These are phyloP conservation scores for Meloidogyne exigua DNA, from an alignment of 1,140 invertebrate species.

Conservation along the genomic window DNA sequence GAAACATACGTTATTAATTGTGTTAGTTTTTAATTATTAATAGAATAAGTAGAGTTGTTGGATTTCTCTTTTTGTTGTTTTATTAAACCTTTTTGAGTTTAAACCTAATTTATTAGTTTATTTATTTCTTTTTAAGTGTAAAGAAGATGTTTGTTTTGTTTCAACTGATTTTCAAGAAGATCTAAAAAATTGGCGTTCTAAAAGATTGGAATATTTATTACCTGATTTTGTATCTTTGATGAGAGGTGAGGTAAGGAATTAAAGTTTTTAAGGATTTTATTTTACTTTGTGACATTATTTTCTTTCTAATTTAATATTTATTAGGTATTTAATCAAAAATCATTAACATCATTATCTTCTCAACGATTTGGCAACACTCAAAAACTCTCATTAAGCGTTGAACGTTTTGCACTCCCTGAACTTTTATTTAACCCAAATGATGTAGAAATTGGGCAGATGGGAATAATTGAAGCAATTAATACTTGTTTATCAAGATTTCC, in stretches of 20 bases:
- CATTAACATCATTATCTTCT: not conserved
- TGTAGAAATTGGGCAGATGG: constrained; percentile 89
- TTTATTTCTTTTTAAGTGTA: constrained; percentile 71
- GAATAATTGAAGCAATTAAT: constrained; percentile 84
- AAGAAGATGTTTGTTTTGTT: constrained; percentile 95
- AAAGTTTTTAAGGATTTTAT: not conserved
- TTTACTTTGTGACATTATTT: not conserved
- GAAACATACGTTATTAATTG: constrained; percentile 96
- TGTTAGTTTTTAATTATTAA: constrained; percentile 31
- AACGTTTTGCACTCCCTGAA: constrained; percentile 84
- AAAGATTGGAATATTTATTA: constrained; percentile 80
- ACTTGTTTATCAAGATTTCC: constrained; percentile 53
- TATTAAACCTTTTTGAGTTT: too few relatives aligned
- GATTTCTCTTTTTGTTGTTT: too few relatives aligned
- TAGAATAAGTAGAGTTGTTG: too few relatives aligned
- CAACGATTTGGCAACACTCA: not conserved
- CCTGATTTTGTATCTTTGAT: constrained; percentile 87
- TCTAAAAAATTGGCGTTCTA: constrained; percentile 68
- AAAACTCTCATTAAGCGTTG: constrained; percentile 74
- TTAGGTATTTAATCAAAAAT: not conserved
- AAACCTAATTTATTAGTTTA: constrained; percentile 60
- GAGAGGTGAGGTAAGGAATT: constrained; percentile 73
- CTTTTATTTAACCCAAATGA: constrained; percentile 90
- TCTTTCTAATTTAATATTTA: constrained; percentile 51
- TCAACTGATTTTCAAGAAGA: constrained; percentile 81